Conservation (phyloP, 2,888 invertebrate species). For the Parochlus steinenii region DNA sequence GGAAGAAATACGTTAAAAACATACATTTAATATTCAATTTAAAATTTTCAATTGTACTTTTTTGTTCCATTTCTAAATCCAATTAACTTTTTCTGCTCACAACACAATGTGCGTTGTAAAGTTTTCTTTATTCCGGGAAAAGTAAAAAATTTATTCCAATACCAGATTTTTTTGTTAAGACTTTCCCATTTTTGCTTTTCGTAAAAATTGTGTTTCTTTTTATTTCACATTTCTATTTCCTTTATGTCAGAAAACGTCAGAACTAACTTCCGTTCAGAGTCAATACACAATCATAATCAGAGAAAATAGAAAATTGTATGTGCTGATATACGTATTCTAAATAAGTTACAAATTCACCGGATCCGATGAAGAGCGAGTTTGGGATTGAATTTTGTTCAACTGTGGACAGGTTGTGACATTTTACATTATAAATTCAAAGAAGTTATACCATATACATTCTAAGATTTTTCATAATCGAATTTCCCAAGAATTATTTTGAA, state of each 20-base stretch:
- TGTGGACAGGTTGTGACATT: too few species aligned
- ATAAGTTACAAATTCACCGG: neutral
- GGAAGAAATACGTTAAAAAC: conserved; percentile 18
- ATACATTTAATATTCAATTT: conserved; percentile 5
- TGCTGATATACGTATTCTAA: conserved; percentile 9
- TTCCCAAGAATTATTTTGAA: too few species aligned
- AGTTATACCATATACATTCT: neutral
- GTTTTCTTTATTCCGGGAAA: neutral
- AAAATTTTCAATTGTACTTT: neutral
- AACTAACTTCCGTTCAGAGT: conserved; percentile 12
- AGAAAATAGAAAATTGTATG: conserved; percentile 9
- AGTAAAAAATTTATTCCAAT: neutral
- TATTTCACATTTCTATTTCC: conserved; percentile 12
- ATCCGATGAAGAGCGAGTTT: conserved; percentile 1
- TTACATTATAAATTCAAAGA: too few species aligned
- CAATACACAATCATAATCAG: conserved; percentile 8
- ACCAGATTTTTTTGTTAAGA: neutral
- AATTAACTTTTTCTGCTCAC: too few species aligned
- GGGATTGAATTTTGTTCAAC: neutral
- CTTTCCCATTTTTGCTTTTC: conserved; percentile 2
- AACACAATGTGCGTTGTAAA: neutral
- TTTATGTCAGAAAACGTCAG: conserved; percentile 12
- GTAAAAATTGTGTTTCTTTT: neutral
- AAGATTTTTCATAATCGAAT: conserved; percentile 1
- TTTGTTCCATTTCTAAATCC: too few species aligned